Evolutionary conservation across 1,140 invertebrate genomes (phyloP).

Genomic region (Pogonomyrmex californicus): DNA sequence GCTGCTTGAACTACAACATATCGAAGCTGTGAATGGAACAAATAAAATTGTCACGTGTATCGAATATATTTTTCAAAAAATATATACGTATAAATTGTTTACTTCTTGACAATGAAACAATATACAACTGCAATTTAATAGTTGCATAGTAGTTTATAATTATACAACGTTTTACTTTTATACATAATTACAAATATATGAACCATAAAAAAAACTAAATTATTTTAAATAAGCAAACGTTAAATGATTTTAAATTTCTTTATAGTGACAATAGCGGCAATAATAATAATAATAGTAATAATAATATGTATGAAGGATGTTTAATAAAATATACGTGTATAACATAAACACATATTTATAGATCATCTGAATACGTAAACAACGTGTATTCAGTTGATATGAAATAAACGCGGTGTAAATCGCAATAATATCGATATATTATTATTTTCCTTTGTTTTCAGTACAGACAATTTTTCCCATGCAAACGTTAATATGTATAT

Average conservation of each 20-base stretch:
- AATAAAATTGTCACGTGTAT: not conserved
- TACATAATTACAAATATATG: not conserved
- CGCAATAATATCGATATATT: not conserved
- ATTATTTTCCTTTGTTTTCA: conserved; percentile 10
- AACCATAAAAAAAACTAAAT: not conserved
- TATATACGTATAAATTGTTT: not conserved
- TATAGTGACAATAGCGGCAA: not conserved
- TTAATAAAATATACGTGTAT: not conserved
- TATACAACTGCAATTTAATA: not conserved
- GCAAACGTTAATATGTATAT: not conserved
- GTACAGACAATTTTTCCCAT: not conserved
- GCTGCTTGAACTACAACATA: not conserved
- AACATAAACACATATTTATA: not conserved
- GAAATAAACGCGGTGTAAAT: not conserved
- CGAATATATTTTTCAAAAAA: not conserved
- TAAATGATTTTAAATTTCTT: not conserved
- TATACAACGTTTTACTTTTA: not conserved
- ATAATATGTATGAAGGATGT: not conserved
- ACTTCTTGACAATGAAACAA: not conserved
- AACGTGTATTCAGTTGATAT: not conserved
- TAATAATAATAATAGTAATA: not conserved
- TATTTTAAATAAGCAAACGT: not conserved
- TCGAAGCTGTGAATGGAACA: not conserved
- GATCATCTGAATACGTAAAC: not conserved
- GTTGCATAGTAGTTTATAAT: not conserved